Base-by-base conservation (phyloP, 2,888 invertebrate species). In the Saturnia pavonia region DNA sequence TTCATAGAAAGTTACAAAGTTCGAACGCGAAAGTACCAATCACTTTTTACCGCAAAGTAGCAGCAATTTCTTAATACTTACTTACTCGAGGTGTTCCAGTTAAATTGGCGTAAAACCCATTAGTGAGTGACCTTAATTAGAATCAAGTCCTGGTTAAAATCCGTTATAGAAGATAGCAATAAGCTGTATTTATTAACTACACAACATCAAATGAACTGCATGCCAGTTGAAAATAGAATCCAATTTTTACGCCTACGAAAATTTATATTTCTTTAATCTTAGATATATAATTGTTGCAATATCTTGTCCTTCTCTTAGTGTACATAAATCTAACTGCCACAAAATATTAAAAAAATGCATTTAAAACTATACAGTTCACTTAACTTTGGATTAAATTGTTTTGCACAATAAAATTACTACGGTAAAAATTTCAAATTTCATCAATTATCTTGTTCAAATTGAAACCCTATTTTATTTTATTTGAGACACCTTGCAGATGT, bases 271-370 rank as follows among this genome's bases (percentile, higher is more conserved):
- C 14, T 60, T 60, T 60, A 1, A 14, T 27, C 11, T 60, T 14
- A 27, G 14, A 27, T 25, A 60, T 27, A 60, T 60, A 27, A 27
- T 27, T 14, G 19, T 65, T 0, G n/a, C 34, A 40, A 65, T 40
- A 40, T 65, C 40, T 65, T 65, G 40, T 65, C 65, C 65, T 65
- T 65, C 19, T 65, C 65, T 65, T 65, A 65, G 19, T 40, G 40
- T 65, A 65, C 8, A 65, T n/a, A 40, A 40, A 65, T 65, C 12
- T 34, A 40, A 63, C 4, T 40, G 0, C 19, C 65, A 40, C 19
- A 65, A 65, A 40, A 34, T 19, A 34, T n/a, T n/a, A 34, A 4
- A 63, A 19, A 34, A 63, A 40, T 27, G 27, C 57, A 60, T 27
- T 25, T 27, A 27, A 27, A 14, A 27, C 11, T 14, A 60, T 27